Conservation (phyloP, 2,888 invertebrate species). For the Asteroscopus sphinx region DNA sequence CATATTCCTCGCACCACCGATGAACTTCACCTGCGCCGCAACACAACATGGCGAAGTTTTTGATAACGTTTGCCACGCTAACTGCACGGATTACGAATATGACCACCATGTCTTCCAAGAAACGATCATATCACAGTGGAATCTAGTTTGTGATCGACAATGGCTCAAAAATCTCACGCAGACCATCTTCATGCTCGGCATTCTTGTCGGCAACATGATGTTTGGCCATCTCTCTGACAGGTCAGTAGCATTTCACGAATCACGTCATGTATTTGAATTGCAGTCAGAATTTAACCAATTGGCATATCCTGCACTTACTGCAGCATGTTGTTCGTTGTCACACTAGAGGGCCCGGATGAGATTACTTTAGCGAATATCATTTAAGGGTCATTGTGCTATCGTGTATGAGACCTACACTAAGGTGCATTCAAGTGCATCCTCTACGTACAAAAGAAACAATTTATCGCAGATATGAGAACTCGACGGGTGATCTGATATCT, state of each 20-base stretch:
- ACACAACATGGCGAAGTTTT: slow-evolving; percentile 67
- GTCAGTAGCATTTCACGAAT: slow-evolving; percentile 76
- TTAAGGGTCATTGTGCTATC: slow-evolving; percentile 61
- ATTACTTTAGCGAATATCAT: slow-evolving; percentile 70
- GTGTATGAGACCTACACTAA: slow-evolving; percentile 35
- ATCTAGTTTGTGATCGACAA: slow-evolving; percentile 92
- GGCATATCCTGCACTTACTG: slow-evolving; percentile 71
- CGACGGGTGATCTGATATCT: slow-evolving; percentile 26
- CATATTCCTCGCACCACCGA: slow-evolving; percentile 93
- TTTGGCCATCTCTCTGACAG: slow-evolving; percentile 94
- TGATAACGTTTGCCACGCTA: slow-evolving; percentile 85
- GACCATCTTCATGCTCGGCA: slow-evolving; percentile 94
- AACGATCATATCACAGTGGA: slow-evolving; percentile 94
- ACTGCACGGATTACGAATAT: slow-evolving; percentile 90
- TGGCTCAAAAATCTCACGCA: slow-evolving; percentile 94
- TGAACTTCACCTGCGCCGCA: slow-evolving; percentile 87
- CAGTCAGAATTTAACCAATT: slow-evolving; percentile 67
- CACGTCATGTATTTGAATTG: slow-evolving; percentile 18
- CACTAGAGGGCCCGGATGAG: slow-evolving; percentile 71
- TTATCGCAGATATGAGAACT: slow-evolving; percentile 24
- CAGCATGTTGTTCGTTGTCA: slow-evolving; percentile 52
- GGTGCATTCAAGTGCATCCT: slow-evolving; percentile 36
- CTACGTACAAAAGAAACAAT: slow-evolving; percentile 23
- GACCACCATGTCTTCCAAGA: slow-evolving; percentile 92
- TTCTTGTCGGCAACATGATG: slow-evolving; percentile 93